Conservation (phyloP, 1,140 invertebrate species). For the Polyergus mexicanus region DNA sequence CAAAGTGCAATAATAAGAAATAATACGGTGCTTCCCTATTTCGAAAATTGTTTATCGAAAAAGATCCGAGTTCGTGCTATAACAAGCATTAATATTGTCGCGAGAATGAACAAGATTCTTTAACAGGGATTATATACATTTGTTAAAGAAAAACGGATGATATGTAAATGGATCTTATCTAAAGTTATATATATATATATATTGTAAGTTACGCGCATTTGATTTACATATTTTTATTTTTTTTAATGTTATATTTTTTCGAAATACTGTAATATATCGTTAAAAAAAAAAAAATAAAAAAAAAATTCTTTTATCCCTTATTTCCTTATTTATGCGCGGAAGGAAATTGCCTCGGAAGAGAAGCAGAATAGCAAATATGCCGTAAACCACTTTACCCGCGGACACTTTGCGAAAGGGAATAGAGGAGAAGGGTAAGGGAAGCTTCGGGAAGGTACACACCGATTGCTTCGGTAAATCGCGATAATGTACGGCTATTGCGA, state of each 20-base stretch:
- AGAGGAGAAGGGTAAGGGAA: not conserved
- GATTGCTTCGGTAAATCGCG: slow-evolving; percentile 52
- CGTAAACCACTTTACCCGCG: slow-evolving; percentile 38
- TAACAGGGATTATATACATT: too few species aligned
- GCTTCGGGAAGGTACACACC: not conserved
- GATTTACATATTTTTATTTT: slow-evolving; percentile 14
- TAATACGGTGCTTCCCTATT: not conserved
- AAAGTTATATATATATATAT: not conserved
- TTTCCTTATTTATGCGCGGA: slow-evolving; percentile 23
- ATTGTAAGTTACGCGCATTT: not conserved
- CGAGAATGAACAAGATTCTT: not conserved
- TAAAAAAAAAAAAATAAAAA: too few species aligned
- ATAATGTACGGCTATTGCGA: slow-evolving; percentile 41
- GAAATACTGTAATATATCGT: slow-evolving; percentile 38
- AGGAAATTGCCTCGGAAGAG: slow-evolving; percentile 32
- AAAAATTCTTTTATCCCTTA: not conserved
- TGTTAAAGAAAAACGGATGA: not conserved
- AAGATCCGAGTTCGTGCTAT: not conserved
- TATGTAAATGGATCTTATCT: not conserved
- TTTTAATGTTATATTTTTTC: slow-evolving; percentile 30
- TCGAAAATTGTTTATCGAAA: not conserved
- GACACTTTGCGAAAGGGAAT: not conserved
- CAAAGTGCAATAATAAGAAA: slow-evolving; percentile 2
- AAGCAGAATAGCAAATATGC: slow-evolving; percentile 36
- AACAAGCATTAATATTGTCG: slow-evolving; percentile 12